Conservation (phyloP, 2,113 vertebrate genomes). For the Motacilla tschutschensis region DNA sequence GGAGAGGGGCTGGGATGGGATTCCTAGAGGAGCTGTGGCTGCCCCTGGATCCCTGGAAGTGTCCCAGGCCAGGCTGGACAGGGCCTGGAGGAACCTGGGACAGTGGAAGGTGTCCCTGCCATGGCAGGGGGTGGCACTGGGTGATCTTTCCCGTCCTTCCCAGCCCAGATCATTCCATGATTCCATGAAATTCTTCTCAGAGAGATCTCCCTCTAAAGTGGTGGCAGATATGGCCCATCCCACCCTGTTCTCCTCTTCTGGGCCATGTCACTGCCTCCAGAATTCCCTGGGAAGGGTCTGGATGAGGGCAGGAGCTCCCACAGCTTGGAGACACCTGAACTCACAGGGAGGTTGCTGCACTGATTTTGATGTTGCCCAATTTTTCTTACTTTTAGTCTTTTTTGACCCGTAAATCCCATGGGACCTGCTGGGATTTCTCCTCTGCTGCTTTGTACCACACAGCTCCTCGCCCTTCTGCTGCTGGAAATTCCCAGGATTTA, state of each 20-base stretch:
- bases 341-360: background rate
- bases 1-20: background rate
- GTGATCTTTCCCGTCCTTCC: background rate
- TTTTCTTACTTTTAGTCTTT: background rate
- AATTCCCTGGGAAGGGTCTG: background rate
- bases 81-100: background rate
- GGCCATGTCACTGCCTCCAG: background rate
- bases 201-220: background rate
- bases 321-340: background rate
- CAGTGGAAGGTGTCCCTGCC: rapidly evolving
- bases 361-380: background rate
- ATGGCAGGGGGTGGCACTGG: background rate
- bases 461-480: background rate
- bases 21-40: background rate
- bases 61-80: rapidly evolving
- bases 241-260: background rate
- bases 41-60: background rate
- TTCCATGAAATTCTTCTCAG: background rate
- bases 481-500: background rate
- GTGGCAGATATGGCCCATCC: background rate
- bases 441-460: background rate
- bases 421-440: background rate
- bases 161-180: background rate
- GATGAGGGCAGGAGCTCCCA: too few species aligned
- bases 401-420: background rate